Conservation (phyloP, 2,797 vertebrate species). For the Florisuga fusca region DNA sequence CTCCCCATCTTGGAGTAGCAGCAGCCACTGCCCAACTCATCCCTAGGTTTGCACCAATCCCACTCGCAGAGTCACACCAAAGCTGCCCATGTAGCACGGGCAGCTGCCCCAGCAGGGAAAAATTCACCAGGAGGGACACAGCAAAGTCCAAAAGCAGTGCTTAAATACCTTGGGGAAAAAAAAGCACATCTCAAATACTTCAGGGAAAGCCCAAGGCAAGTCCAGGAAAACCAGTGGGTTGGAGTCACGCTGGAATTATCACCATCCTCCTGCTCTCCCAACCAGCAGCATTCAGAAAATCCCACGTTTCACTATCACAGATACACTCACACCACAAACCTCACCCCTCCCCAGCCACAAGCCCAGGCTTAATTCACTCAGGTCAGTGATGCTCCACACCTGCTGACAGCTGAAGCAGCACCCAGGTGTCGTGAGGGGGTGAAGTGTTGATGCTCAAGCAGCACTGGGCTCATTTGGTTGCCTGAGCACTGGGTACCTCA, state of each 20-base stretch:
- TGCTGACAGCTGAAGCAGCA: rapidly evolving
- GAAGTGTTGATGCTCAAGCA: rapidly evolving
- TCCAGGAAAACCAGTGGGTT: not conserved
- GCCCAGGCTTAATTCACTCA: not conserved
- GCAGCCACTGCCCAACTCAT: rapidly evolving
- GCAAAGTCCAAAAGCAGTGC: not conserved
- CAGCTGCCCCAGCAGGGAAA: not conserved
- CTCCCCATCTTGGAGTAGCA: not conserved
- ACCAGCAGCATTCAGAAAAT: not conserved
- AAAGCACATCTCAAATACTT: not conserved
- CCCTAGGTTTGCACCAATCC: rapidly evolving
- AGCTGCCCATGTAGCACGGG: not conserved
- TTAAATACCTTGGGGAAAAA: not conserved
- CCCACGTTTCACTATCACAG: rapidly evolving
- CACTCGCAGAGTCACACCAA: not conserved
- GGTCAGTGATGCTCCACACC: not conserved
- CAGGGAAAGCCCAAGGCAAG: not conserved
- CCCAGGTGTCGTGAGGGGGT: not conserved
- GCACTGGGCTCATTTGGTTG: rapidly evolving
- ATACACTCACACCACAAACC: not conserved
- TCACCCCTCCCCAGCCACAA: rapidly evolving
- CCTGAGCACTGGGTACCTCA: not conserved
- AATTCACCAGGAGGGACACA: not conserved
- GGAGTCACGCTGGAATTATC: not conserved
- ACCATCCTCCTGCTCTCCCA: not conserved